Conservation (phyloP, 2,888 invertebrate species). For the Geotrupes spiniger region DNA sequence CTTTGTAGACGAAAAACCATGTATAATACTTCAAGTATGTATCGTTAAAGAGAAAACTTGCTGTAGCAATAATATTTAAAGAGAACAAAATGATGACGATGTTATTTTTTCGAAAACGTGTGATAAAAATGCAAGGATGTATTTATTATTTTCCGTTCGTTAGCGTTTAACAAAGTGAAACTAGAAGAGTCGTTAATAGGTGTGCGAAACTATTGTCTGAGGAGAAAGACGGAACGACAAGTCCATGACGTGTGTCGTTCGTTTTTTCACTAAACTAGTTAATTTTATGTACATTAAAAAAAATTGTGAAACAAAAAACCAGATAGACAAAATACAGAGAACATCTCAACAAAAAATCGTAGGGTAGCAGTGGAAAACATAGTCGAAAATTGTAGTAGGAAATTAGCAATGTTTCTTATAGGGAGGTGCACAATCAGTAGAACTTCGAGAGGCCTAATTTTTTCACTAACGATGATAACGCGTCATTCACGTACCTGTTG, state of each 20-base stretch:
- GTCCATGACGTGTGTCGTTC: background rate
- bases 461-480: conserved; percentile 26
- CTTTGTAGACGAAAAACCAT: conserved; percentile 17
- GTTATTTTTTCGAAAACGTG: conserved; percentile 37
- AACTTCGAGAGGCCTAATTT: conserved; percentile 45
- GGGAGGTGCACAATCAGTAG: conserved; percentile 37
- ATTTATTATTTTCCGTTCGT: no score
- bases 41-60: conserved; percentile 36
- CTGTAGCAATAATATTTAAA: conserved; percentile 54
- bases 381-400: conserved; percentile 34
- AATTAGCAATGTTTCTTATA: conserved; percentile 27
- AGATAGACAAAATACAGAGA: conserved; percentile 10
- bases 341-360: conserved; percentile 20
- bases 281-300: conserved; percentile 13
- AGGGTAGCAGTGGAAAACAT: conserved; percentile 14
- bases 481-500: conserved; percentile 30
- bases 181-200: no score
- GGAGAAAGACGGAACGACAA: conserved; percentile 1
- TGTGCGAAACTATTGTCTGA: background rate
- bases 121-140: conserved; percentile 32
- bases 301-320: conserved; percentile 4
- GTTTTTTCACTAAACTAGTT: background rate
- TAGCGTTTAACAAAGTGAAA: no score
- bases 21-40: conserved; percentile 19
- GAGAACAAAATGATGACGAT: conserved; percentile 13